Evolutionary conservation across 1,140 invertebrate genomes (phyloP).

Genomic region (Leptinotarsa undecemlineata): DNA sequence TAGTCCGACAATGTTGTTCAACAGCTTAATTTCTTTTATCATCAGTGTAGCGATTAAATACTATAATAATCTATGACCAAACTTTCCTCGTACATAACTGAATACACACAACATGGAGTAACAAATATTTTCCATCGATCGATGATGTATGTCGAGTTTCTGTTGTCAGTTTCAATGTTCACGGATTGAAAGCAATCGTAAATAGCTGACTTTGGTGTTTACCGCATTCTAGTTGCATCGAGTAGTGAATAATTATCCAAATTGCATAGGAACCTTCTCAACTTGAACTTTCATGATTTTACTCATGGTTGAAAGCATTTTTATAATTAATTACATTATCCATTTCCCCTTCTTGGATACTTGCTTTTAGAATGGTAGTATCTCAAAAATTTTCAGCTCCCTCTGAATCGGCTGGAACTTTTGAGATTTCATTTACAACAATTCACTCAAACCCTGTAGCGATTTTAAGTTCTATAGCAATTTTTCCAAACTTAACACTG

Average conservation of each 20-base stretch:
- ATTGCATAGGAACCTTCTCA: neutral
- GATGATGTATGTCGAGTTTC: neutral
- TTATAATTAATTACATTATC: too few relatives aligned
- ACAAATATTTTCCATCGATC: neutral
- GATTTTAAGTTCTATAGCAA: too few relatives aligned
- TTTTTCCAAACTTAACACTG: too few relatives aligned
- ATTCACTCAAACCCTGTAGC: too few relatives aligned
- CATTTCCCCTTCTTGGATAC: too few relatives aligned
- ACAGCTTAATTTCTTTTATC: neutral
- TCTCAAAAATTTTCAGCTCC: too few relatives aligned
- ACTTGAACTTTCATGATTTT: neutral
- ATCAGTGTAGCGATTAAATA: neutral
- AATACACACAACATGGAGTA: neutral
- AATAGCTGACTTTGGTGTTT: neutral
- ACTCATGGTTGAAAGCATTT: neutral
- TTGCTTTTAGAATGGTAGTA: too few relatives aligned
- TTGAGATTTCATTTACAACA: too few relatives aligned
- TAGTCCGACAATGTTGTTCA: neutral
- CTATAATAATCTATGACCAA: neutral
- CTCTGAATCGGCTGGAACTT: too few relatives aligned
- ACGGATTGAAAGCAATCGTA: too few relatives aligned
- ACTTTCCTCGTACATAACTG: neutral
- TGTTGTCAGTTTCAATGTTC: neutral
- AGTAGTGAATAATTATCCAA: neutral
- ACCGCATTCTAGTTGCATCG: neutral